These are phyloP conservation scores for Schmidtea mediterranea DNA, from an alignment of 1,140 invertebrate genomes.

Conservation along the genomic window DNA sequence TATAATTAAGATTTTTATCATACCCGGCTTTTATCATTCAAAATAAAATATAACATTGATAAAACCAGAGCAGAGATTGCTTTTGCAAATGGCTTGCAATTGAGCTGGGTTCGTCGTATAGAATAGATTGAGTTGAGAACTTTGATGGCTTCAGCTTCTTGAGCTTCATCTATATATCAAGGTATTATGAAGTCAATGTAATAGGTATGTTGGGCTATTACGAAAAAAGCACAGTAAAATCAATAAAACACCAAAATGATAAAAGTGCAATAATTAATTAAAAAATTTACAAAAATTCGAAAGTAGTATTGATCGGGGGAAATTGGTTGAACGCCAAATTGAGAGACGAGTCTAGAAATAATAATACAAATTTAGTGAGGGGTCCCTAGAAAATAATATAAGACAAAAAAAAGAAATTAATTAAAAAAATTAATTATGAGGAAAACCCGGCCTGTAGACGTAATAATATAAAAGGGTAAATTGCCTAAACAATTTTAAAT, in stretches of 20 bases:
- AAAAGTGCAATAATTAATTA: not conserved
- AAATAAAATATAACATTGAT: conserved; percentile 21
- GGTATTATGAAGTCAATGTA: too few species aligned
- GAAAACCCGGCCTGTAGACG: too few species aligned
- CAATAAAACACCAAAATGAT: not conserved
- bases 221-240: not conserved
- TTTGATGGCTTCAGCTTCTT: conserved; percentile 23
- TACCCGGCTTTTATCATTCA: conserved; percentile 19
- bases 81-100: conserved; percentile 13
- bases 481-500: too few species aligned
- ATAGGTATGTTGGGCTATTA: too few species aligned
- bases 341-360: too few species aligned
- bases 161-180: conserved; percentile 21
- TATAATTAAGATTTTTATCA: not conserved
- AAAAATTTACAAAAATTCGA: not conserved
- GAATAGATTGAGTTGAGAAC: conserved; percentile 23
- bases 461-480: too few species aligned
- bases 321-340: too few species aligned
- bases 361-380: too few species aligned
- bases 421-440: too few species aligned
- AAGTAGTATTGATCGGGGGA: too few species aligned
- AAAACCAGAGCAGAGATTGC: conserved; percentile 18
- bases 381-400: too few species aligned
- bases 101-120: conserved; percentile 18
- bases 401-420: too few species aligned